phyloP scores from a whole-genome alignment of 1,140 invertebrate genomes.

The Mylabris phalerata region DNA sequence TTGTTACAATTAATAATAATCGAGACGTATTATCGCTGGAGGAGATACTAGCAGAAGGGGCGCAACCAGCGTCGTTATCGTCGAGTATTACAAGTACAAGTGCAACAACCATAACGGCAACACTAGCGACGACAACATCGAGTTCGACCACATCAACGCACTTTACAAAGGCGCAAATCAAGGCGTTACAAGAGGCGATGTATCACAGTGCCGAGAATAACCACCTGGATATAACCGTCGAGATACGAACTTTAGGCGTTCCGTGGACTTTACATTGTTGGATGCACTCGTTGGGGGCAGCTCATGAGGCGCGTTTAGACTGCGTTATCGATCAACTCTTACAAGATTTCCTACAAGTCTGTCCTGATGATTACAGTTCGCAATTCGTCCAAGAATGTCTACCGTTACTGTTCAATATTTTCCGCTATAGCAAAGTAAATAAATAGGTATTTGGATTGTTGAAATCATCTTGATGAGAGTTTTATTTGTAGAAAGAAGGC shows the following conservation, averaged over 20 bases:
- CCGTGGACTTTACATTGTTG: slow-evolving; percentile 87
- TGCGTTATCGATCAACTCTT: slow-evolving; percentile 83
- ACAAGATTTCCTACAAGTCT: slow-evolving; percentile 84
- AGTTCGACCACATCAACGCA: slow-evolving; percentile 41
- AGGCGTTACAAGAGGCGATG: slow-evolving; percentile 84
- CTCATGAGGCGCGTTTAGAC: slow-evolving; percentile 73
- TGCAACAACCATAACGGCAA: background rate
- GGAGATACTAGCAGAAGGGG: slow-evolving; percentile 82
- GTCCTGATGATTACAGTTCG: slow-evolving; percentile 75
- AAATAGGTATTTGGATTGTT: too few species aligned
- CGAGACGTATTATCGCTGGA: slow-evolving; percentile 75
- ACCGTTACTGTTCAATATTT: slow-evolving; percentile 82
- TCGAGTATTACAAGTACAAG: slow-evolving; percentile 17
- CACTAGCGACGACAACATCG: slow-evolving; percentile 24
- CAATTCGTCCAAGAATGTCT: slow-evolving; percentile 87
- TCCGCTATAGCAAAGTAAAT: slow-evolving; percentile 78
- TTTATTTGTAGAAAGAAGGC: slow-evolving; percentile 67
- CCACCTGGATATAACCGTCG: slow-evolving; percentile 80
- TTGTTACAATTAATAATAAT: slow-evolving; percentile 51
- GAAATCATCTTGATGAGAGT: too few species aligned
- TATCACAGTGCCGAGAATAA: slow-evolving; percentile 87
- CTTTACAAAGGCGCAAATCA: slow-evolving; percentile 75
- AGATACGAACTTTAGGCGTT: slow-evolving; percentile 73
- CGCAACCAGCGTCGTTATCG: slow-evolving; percentile 33
- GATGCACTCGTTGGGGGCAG: slow-evolving; percentile 82